Conservation (phyloP, 2,888 invertebrate genomes). For the Oxycera nigricornis region DNA sequence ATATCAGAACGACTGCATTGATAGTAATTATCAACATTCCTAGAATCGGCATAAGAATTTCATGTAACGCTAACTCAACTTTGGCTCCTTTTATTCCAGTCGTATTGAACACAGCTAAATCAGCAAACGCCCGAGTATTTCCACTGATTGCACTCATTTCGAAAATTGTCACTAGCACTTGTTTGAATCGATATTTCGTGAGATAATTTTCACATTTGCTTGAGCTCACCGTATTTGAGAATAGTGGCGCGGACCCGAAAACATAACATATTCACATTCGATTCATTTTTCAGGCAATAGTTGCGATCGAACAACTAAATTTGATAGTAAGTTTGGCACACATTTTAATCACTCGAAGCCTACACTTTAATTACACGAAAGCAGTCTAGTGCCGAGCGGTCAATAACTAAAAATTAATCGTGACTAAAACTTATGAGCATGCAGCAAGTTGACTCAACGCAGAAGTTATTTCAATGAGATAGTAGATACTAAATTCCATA, state of each 20-base stretch:
- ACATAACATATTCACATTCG: too few relatives aligned
- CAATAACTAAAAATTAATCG: not conserved
- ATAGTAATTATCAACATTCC: conserved; percentile 66
- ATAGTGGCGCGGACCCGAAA: too few relatives aligned
- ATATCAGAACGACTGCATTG: conserved; percentile 70
- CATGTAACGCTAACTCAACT: conserved; percentile 64
- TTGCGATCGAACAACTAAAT: too few relatives aligned
- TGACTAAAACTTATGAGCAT: not conserved
- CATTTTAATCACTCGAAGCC: too few relatives aligned
- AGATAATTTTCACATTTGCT: too few relatives aligned
- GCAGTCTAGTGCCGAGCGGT: not conserved
- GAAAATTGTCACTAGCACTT: too few relatives aligned
- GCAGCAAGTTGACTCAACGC: not conserved
- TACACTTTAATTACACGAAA: not conserved
- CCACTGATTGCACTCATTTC: not conserved
- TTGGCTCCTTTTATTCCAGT: conserved; percentile 37
- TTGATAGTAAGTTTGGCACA: too few relatives aligned
- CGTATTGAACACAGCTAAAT: conserved; percentile 11
- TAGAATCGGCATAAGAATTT: conserved; percentile 66
- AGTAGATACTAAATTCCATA: not conserved
- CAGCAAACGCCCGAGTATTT: not conserved
- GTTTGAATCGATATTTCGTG: too few relatives aligned
- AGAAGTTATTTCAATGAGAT: not conserved
- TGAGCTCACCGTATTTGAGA: too few relatives aligned
- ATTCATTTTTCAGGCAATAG: too few relatives aligned